A percentile compares a stretch with the other conserved stretches of the same genome.
phyloP scores from a whole-genome alignment of 2,888 invertebrate genomes.

The Orchestes rusci region DNA sequence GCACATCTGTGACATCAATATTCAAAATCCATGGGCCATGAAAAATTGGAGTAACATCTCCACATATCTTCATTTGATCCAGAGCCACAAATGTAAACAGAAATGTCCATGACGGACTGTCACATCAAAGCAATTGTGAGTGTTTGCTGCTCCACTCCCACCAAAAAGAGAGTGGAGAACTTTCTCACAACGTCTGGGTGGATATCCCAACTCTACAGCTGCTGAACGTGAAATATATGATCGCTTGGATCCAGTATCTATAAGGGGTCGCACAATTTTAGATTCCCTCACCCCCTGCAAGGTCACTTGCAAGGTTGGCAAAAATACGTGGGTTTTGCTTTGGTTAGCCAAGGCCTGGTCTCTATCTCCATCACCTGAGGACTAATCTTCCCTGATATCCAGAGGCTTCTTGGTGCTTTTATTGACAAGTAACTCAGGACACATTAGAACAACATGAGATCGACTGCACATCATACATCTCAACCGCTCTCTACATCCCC shows the following conservation, averaged over 20 bases:
- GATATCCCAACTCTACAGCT: background rate
- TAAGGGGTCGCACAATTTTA: too few relatives aligned
- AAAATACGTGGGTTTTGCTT: constrained; percentile 2
- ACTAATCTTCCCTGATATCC: background rate
- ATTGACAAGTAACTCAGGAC: too few relatives aligned
- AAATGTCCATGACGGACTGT: too few relatives aligned
- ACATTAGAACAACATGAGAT: constrained; percentile 1
- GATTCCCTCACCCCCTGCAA: background rate
- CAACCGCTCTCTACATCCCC: too few relatives aligned
- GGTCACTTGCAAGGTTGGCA: constrained; percentile 5
- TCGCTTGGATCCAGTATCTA: constrained; percentile 40
- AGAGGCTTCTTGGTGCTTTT: background rate
- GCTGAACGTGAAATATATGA: constrained; percentile 36
- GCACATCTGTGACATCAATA: constrained; percentile 7
- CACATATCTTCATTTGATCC: constrained; percentile 15
- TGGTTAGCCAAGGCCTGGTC: constrained; percentile 1
- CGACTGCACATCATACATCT: too few relatives aligned
- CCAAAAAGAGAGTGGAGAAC: constrained; percentile 34
- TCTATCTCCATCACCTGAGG: too few relatives aligned
- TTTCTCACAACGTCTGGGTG: constrained; percentile 2
- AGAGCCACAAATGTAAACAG: constrained; percentile 15
- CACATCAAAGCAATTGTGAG: too few relatives aligned
- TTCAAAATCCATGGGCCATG: constrained; percentile 12
- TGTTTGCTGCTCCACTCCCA: too few relatives aligned
- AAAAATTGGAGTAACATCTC: constrained; percentile 3